These are phyloP conservation scores for Stegastes partitus DNA, from an alignment of 2,113 vertebrate species.

Conservation along the genomic window DNA sequence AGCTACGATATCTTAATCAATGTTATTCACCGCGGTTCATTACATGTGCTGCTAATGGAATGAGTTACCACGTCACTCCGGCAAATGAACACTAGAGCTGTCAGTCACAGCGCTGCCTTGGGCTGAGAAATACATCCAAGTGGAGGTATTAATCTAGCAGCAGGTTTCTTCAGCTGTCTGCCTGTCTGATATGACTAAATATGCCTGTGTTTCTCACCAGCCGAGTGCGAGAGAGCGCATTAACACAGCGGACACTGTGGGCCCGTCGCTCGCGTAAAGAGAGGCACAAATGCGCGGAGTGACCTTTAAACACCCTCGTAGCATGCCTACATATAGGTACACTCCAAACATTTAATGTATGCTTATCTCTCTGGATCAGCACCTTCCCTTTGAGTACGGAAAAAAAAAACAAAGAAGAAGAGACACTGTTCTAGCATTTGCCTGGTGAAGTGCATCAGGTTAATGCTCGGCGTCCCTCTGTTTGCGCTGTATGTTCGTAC, in stretches of 20 bases:
- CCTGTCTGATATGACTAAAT: slow-evolving; percentile 62
- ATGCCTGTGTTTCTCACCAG: neutral
- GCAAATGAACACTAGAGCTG: slow-evolving; percentile 2
- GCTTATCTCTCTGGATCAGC: neutral
- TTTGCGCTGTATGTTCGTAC: too few relatives aligned
- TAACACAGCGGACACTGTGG: neutral
- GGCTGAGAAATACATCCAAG: slow-evolving; percentile 47
- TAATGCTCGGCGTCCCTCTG: too few relatives aligned
- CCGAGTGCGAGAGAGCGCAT: neutral
- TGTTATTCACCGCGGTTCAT: neutral
- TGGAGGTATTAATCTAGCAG: slow-evolving; percentile 65
- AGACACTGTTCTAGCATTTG: too few relatives aligned
- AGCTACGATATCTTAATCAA: neutral
- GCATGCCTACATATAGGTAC: neutral
- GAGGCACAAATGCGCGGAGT: neutral
- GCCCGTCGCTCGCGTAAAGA: neutral
- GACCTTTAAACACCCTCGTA: too few relatives aligned
- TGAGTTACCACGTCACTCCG: neutral
- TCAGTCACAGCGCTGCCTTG: neutral
- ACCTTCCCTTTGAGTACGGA: too few relatives aligned
- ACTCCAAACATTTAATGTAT: neutral
- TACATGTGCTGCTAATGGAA: slow-evolving; percentile 20
- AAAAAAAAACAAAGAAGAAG: too few relatives aligned
- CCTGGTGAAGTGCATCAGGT: too few relatives aligned
- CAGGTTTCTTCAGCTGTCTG: slow-evolving; percentile 59